Evolutionary conservation across 1,140 invertebrate species (phyloP), one percentile per base, ranked within the genome.

Genomic region (Reticulitermes speratus): DNA sequence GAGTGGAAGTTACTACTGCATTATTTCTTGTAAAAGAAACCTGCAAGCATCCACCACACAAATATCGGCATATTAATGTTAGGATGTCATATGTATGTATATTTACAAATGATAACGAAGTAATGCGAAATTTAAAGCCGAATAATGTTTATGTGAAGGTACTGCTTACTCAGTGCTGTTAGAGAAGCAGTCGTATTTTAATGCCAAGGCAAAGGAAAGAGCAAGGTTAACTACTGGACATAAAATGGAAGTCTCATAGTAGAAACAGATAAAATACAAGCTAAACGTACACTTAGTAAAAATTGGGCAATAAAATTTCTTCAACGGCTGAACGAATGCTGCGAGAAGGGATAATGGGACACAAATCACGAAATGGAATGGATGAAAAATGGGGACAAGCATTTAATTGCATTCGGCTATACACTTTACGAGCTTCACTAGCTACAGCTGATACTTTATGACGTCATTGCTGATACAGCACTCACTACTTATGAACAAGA

Each of bases 391-490:
- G 65, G 30, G n/a, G 65, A 75, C 25, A 75, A 30, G 25, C 11
- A 30, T n/a, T 75, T 75, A 75, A 75, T 30, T 75, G 65, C 65
- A 75, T 75, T 75, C n/a, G 65, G n/a, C 9, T 75, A 75, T 75
- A 30, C 8, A 25, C 25, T 75, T 30, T 75, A 75, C 65, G 25
- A 75, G n/a, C 25, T 65, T 65, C 59, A 65, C 59, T 65, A 9
- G 1, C 59, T 75, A 30, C 65, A 75, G 65, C 25, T 75, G 65
- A n/a, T 30, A 75, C n/a, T 75, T 75, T 75, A 75, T 75, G 65
- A 75, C 65, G 25, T 14, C 65, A 30, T 8, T 75, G 59, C n/a
- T 75, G 7, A 75, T 30, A 75, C n/a, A n/a, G 14, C 65, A 30
- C n/a, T 25, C 52, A 11, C 65, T n/a, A 55, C 52, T 55, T 55